phyloP scores from a whole-genome alignment of 2,797 vertebrate species.

The Oreochromis mossambicus region DNA sequence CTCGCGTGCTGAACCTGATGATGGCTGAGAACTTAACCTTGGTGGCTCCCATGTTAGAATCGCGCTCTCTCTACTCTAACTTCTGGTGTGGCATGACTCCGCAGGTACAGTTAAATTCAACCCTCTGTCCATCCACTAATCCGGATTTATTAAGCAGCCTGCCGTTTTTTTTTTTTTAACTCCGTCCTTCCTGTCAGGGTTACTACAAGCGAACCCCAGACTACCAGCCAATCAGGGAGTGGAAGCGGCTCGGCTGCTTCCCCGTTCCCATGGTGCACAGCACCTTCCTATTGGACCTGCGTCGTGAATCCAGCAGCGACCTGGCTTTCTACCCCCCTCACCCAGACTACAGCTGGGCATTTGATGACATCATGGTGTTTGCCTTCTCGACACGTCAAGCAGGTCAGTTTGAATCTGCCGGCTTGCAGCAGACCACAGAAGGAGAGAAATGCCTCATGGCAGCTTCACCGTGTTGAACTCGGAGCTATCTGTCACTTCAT shows the following conservation, averaged over 20 bases:
- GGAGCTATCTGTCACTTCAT: background rate
- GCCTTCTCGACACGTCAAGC: conserved; percentile 93
- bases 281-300: conserved; percentile 90
- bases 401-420: conserved; percentile 72
- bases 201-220: conserved; percentile 94
- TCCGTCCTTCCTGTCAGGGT: conserved; percentile 72
- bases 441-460: background rate
- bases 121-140: background rate
- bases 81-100: conserved; percentile 98
- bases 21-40: conserved; percentile 92
- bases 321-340: conserved; percentile 90
- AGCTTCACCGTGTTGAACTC: background rate
- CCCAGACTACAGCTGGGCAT: conserved; percentile 93
- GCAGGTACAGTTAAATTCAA: conserved; percentile 76
- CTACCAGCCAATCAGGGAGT: conserved; percentile 92
- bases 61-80: conserved; percentile 93
- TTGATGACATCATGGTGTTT: conserved; percentile 98
- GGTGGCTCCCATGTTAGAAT: conserved; percentile 94
- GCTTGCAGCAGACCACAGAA: conserved; percentile 1
- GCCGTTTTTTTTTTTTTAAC: background rate
- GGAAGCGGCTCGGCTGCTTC: conserved; percentile 90
- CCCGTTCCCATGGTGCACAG: conserved; percentile 95
- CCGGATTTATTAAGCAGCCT: background rate
- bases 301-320: conserved; percentile 80
- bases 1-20: conserved; percentile 84